phyloP scores from a whole-genome alignment of 2,113 vertebrate species.

The Oreochromis niloticus region DNA sequence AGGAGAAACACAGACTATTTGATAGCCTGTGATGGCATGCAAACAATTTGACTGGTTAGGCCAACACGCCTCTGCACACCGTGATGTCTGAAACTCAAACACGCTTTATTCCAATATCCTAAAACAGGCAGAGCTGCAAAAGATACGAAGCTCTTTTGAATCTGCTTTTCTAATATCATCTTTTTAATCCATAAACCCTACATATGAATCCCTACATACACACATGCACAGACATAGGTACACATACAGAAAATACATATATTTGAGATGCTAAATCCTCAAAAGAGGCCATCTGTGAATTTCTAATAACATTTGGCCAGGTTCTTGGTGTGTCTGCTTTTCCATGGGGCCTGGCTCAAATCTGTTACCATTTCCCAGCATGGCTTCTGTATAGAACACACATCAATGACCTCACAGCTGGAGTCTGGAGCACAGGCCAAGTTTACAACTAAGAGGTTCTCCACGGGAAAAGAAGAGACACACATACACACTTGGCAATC shows the following conservation, averaged over 20 bases:
- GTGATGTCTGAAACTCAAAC: neutral
- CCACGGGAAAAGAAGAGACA: neutral
- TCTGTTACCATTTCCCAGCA: constrained; percentile 55
- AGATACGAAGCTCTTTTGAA: neutral
- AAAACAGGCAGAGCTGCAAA: neutral
- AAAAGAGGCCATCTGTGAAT: constrained; percentile 50
- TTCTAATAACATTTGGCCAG: constrained; percentile 44
- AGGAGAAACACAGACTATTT: neutral
- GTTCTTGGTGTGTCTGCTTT: constrained; percentile 16
- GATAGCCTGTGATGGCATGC: neutral
- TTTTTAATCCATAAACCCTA: neutral
- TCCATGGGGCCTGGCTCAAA: constrained; percentile 34
- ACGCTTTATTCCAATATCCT: neutral
- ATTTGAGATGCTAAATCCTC: constrained; percentile 4
- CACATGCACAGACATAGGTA: neutral
- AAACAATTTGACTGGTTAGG: neutral
- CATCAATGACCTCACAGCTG: constrained; percentile 52
- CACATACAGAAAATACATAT: neutral
- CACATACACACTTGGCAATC: neutral
- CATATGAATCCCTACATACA: neutral
- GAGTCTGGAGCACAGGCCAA: constrained; percentile 38
- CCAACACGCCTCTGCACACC: neutral
- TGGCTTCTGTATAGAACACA: constrained; percentile 49
- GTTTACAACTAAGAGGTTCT: constrained; percentile 22
- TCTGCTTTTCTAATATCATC: neutral